These are phyloP conservation scores for Ranitomeya imitator DNA, from an alignment of 2,113 vertebrate genomes.

Conservation along the genomic window DNA sequence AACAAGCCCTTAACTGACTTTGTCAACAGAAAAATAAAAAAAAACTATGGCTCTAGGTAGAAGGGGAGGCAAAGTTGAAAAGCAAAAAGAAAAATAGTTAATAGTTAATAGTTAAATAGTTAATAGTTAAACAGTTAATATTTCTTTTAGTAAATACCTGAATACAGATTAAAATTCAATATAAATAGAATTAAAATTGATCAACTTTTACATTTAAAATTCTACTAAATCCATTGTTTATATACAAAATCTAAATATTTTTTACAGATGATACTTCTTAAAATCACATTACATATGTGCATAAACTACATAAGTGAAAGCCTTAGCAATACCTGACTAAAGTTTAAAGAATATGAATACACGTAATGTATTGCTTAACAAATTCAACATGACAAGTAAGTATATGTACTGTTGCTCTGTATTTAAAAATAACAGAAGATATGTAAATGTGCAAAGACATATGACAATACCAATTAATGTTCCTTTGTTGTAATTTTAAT, in stretches of 20 bases:
- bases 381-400: slow-evolving; percentile 42
- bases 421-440: slow-evolving; percentile 43
- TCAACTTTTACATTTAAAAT: background rate
- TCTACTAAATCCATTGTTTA: background rate
- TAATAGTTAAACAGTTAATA: no score
- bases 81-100: no score
- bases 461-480: slow-evolving; percentile 50
- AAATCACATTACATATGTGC: background rate
- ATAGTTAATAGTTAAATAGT: no score
- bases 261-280: background rate
- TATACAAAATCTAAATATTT: background rate
- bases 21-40: no score
- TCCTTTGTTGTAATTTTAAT: slow-evolving; percentile 40
- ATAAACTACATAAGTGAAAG: background rate
- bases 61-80: no score
- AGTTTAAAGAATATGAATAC: slow-evolving; percentile 31
- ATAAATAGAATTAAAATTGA: background rate
- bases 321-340: slow-evolving; percentile 3
- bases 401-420: slow-evolving; percentile 31
- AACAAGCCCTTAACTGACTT: no score
- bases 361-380: slow-evolving; percentile 43
- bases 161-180: background rate
- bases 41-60: no score
- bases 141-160: background rate
- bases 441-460: slow-evolving; percentile 46